These are phyloP conservation scores for Ormyrus nitidulus DNA, from an alignment of 2,888 invertebrate species.

Conservation along the genomic window DNA sequence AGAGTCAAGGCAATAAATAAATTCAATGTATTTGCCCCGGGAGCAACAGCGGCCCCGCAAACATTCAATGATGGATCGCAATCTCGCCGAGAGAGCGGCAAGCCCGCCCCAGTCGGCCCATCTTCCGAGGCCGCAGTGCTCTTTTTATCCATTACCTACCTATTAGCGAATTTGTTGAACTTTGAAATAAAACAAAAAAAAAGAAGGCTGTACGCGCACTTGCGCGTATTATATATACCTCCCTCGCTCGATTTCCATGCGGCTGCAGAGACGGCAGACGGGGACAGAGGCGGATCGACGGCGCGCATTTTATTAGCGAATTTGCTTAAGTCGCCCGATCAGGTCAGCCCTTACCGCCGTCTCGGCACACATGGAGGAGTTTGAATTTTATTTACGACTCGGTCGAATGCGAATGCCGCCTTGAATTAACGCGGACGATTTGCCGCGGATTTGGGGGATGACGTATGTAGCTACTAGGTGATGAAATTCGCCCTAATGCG, in stretches of 20 bases:
- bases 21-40: conserved; percentile 73
- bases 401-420: conserved; percentile 10
- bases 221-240: not conserved
- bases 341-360: conserved; percentile 21
- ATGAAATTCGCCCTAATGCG: conserved; percentile 39
- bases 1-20: conserved; percentile 70
- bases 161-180: conserved; percentile 9
- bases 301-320: conserved; percentile 74
- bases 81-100: conserved; percentile 60
- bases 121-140: not conserved
- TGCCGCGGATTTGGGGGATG: conserved; percentile 13
- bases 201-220: conserved; percentile 34
- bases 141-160: not conserved
- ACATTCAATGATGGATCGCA: conserved; percentile 74
- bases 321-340: conserved; percentile 65
- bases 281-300: conserved; percentile 57
- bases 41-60: conserved; percentile 65
- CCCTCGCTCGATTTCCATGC: not conserved
- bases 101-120: not conserved
- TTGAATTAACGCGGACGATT: conserved; percentile 24
- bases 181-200: not conserved
- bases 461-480: not conserved
- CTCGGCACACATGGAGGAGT: not conserved
- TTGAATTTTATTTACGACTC: conserved; percentile 13
- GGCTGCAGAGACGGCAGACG: not conserved